Percentiles rank a stretch among this genome's conserved stretches.
phyloP scores from a whole-genome alignment of 1,140 invertebrate genomes.

The Mercenaria mercenaria region DNA sequence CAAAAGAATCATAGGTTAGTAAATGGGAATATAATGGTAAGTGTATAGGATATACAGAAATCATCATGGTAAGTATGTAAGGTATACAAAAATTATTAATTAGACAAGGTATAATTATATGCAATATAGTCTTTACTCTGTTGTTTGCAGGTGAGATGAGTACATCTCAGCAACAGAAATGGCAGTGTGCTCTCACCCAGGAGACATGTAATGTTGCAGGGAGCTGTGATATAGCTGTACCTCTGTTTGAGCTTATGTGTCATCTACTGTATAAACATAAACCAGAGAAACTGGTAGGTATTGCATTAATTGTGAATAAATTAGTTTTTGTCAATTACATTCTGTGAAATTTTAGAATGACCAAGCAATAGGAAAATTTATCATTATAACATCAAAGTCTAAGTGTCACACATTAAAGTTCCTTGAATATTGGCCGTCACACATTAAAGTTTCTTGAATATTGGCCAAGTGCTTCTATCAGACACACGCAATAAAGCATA shows the following conservation, averaged over 20 bases:
- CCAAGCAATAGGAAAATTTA: neutral
- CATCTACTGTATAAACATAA: slow-evolving; percentile 47
- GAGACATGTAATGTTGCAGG: slow-evolving; percentile 3
- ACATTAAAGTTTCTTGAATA: too few species aligned
- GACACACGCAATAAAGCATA: too few species aligned
- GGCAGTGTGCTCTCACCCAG: slow-evolving; percentile 18
- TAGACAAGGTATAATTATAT: too few species aligned
- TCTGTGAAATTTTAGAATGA: neutral
- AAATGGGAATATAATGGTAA: too few species aligned
- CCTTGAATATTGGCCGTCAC: neutral
- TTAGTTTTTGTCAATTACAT: too few species aligned
- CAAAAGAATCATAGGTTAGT: too few species aligned
- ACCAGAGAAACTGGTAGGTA: slow-evolving; percentile 38
- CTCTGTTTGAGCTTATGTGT: slow-evolving; percentile 53
- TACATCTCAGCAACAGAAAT: slow-evolving; percentile 38
- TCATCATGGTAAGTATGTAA: too few species aligned
- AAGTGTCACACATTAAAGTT: neutral
- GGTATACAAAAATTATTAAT: too few species aligned
- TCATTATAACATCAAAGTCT: neutral
- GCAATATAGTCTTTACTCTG: too few species aligned
- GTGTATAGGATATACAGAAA: too few species aligned
- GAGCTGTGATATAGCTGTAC: slow-evolving; percentile 11
- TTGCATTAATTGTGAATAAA: too few species aligned
- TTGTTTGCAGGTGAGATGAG: slow-evolving; percentile 46
- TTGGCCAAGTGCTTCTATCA: too few species aligned